Evolutionary conservation across 2,113 vertebrate genomes (phyloP).

Genomic region (Microcebus murinus): DNA sequence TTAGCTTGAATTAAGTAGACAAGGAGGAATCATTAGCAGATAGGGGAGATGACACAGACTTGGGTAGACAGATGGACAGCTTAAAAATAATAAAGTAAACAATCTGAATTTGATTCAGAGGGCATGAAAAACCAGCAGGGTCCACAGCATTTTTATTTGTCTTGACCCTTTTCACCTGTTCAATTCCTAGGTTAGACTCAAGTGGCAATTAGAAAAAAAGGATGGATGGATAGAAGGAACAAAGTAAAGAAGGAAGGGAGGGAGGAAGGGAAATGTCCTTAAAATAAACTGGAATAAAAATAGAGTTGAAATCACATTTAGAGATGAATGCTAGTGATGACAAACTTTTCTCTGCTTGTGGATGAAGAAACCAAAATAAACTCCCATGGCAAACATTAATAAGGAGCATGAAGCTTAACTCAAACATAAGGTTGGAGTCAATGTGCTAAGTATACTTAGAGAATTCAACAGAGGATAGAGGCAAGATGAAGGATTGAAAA

Average conservation of each 20-base stretch:
- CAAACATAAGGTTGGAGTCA: constrained; percentile 38
- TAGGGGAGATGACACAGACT: neutral
- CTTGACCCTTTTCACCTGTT: constrained; percentile 35
- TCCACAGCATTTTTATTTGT: neutral
- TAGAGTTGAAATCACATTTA: constrained; percentile 48
- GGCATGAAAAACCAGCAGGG: neutral
- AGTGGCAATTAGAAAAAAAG: neutral
- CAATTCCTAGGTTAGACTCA: constrained; percentile 29
- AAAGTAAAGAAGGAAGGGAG: neutral
- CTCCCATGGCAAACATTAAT: constrained; percentile 25
- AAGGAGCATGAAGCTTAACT: constrained; percentile 24
- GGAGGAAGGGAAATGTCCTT: neutral
- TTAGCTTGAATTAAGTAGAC: neutral
- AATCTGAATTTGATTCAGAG: constrained; percentile 14
- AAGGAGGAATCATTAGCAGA: neutral
- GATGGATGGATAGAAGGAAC: neutral
- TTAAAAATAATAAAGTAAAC: constrained; percentile 56
- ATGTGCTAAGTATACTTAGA: neutral
- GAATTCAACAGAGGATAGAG: constrained; percentile 37
- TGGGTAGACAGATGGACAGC: neutral
- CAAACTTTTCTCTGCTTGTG: constrained; percentile 46
- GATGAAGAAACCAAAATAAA: constrained; percentile 52
- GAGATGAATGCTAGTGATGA: constrained; percentile 21
- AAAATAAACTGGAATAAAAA: constrained; percentile 33
- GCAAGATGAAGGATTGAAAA: constrained; percentile 50